A percentile compares a stretch with the other conserved stretches of the same genome.
Conservation (phyloP, 1,140 invertebrate species). For the Stratiolaelaps scimitus region DNA sequence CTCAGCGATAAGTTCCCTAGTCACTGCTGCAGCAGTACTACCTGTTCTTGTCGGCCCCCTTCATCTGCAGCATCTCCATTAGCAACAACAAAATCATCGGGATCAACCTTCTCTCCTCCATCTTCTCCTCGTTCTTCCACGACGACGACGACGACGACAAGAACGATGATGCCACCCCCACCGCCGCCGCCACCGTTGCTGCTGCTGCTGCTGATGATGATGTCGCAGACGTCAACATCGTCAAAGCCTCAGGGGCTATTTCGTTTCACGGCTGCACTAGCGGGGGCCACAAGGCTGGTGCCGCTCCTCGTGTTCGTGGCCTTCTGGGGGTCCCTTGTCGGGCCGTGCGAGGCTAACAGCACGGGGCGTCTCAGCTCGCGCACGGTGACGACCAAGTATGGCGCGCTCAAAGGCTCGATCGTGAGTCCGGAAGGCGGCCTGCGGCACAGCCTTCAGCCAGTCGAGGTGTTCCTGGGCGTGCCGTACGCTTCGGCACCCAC, state of each 20-base stretch:
- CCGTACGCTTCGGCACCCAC: constrained; percentile 65
- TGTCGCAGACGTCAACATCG: neutral
- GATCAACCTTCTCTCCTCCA: too few species aligned
- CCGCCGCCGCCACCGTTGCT: neutral
- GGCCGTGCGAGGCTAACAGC: neutral
- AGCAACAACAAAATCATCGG: too few species aligned
- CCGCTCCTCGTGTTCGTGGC: neutral
- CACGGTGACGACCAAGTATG: constrained; percentile 50
- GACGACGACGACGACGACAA: too few species aligned
- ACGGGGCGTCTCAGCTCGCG: constrained; percentile 7
- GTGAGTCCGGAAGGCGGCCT: constrained; percentile 31
- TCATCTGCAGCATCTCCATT: too few species aligned
- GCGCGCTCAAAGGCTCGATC: constrained; percentile 42
- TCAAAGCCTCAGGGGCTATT: neutral
- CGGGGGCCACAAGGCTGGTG: neutral
- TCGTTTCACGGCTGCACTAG: neutral
- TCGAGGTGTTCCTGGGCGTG: constrained; percentile 49
- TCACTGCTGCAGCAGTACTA: too few species aligned
- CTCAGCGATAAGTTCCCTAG: too few species aligned
- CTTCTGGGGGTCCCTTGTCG: neutral
- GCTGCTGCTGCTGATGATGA: neutral
- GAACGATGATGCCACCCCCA: neutral
- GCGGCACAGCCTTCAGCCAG: constrained; percentile 37
- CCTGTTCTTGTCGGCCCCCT: too few species aligned
- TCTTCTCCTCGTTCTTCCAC: too few species aligned